Percentiles rank a stretch among this genome's conserved stretches.
Conservation (phyloP, 2,888 invertebrate genomes). For the Dryobotodes eremita region DNA sequence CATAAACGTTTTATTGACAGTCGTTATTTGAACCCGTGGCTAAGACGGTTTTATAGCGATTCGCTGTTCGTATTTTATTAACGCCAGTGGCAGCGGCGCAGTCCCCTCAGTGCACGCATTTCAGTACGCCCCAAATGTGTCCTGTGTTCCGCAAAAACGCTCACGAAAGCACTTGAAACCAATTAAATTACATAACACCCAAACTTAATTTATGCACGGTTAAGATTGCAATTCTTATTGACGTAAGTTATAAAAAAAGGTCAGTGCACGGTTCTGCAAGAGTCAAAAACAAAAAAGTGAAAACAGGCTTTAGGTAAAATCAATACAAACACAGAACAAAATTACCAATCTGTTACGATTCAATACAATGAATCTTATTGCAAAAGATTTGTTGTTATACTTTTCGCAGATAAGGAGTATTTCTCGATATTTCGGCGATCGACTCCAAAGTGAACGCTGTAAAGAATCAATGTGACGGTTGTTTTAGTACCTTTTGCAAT, state of each 20-base stretch:
- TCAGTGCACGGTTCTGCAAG: constrained; percentile 39
- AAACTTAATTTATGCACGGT: constrained; percentile 71
- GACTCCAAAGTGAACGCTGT: constrained; percentile 73
- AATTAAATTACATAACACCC: constrained; percentile 70
- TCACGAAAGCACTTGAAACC: constrained; percentile 67
- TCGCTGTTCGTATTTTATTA: constrained; percentile 75
- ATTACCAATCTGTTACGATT: constrained; percentile 52
- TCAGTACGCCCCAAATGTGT: constrained; percentile 62
- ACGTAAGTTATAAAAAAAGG: constrained; percentile 68
- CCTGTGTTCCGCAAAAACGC: constrained; percentile 55
- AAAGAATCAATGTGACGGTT: constrained; percentile 70
- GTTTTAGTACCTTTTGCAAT: constrained; percentile 71
- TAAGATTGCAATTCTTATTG: constrained; percentile 69
- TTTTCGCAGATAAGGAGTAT: constrained; percentile 69
- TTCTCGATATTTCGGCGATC: constrained; percentile 71
- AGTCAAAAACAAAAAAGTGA: constrained; percentile 39
- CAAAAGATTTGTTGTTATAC: constrained; percentile 68
- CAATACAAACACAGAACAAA: constrained; percentile 39
- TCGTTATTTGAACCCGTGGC: constrained; percentile 84
- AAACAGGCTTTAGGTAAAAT: constrained; percentile 29
- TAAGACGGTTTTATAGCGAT: constrained; percentile 77
- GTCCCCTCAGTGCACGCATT: constrained; percentile 52
- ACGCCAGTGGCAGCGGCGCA: constrained; percentile 52
- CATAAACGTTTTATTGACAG: constrained; percentile 88
- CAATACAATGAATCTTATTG: constrained; percentile 67